Evolutionary conservation across 2,113 vertebrate species (phyloP).

Genomic region (Amphiprion percula): DNA sequence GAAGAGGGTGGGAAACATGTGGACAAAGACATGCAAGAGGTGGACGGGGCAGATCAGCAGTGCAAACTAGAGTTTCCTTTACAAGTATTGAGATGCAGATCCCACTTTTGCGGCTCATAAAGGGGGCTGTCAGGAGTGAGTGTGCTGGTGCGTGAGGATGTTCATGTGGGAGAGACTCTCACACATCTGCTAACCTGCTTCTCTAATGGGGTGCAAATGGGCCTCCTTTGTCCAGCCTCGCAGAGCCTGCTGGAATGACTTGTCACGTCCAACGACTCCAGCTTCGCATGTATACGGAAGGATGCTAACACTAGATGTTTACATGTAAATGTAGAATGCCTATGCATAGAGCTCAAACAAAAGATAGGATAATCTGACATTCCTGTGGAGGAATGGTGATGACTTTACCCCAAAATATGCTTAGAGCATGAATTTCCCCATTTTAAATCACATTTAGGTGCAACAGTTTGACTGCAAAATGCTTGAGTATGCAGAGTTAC

Average conservation of each 20-base stretch:
- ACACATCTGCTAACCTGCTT: conserved; percentile 78
- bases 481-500: neutral
- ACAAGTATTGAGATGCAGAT: conserved; percentile 83
- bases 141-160: conserved; percentile 48
- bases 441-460: neutral
- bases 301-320: conserved; percentile 34
- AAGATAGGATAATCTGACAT: neutral
- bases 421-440: neutral
- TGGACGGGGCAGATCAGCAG: conserved; percentile 71
- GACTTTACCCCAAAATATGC: no score
- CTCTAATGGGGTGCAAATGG: conserved; percentile 74
- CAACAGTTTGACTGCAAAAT: neutral
- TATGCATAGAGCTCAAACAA: neutral
- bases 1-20: conserved; percentile 38
- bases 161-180: conserved; percentile 58
- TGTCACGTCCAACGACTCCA: conserved; percentile 34
- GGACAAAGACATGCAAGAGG: conserved; percentile 64
- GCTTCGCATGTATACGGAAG: conserved; percentile 38
- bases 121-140: conserved; percentile 63
- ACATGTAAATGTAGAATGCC: conserved; percentile 18
- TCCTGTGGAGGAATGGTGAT: neutral
- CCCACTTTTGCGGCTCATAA: conserved; percentile 70
- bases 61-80: conserved; percentile 75
- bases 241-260: conserved; percentile 54
- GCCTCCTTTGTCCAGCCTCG: conserved; percentile 43